Evolutionary conservation across 2,888 invertebrate species (phyloP), one percentile per base, ranked within the genome.

Genomic region (Thelaira solivaga): DNA sequence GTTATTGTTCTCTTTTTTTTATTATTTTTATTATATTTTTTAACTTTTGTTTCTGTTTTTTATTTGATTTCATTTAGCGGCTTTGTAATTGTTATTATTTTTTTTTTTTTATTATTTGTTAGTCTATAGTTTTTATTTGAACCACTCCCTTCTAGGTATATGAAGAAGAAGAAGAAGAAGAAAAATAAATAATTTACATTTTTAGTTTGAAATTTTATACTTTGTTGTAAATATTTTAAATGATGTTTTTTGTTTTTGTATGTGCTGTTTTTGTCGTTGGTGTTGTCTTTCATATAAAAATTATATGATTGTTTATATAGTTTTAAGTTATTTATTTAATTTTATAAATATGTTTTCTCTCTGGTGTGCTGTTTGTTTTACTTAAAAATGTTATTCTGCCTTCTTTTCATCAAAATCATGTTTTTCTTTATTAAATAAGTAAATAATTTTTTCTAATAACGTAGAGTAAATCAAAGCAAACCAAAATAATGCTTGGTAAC

Each of bases 141-240:
- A 77, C 72, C 81, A 83, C 80, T 82, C 83, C 83, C 82, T 82
- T 78, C 73, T 81, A 41, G 31, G 74, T 13, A 43, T 36, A 57
- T 24, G 24, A 53, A 59, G 13, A 64, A 64, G 16, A 22, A 49
- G 49, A 13, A 29, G 36, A 41, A 20, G 26, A 39, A 18, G 26
- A 57, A 10, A 55, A 36, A 4, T 22, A 57, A 72, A 62, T 45
- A 67, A 73, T 72, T 72, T 74, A 74, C 62, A 74, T 77, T 74
- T 80, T 74, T 77, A 73, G 73, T 78, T 73, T 74, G 68, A 76
- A 76, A 82, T 79, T 80, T 74, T 81, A 62, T 71, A 75, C 43
- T 64, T 75, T 76, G 49, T 74, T 76, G 55, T 76, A 68, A 73
- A 65, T 73, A 73, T 59, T 64, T 57, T 57, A 45, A 57, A 41